Conservation (phyloP, 1,140 invertebrate genomes). For the Drosophila kikkawai region DNA sequence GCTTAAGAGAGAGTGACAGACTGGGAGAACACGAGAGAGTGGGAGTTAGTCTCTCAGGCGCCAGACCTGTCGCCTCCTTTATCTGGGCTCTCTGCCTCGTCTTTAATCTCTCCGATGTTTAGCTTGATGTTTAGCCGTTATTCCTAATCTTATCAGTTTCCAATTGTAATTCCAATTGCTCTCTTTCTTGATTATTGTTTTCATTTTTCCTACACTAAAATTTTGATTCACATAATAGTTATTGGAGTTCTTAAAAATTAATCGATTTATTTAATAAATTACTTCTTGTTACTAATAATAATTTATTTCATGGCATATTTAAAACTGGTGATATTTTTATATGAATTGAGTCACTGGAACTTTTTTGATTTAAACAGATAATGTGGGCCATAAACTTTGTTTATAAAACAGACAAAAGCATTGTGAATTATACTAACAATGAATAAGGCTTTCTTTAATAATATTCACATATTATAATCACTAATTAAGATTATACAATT, state of each 20-base stretch:
- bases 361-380: constrained; percentile 7
- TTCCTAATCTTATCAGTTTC: constrained; percentile 64
- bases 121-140: constrained; percentile 41
- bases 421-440: background rate
- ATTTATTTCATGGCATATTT: background rate
- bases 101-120: constrained; percentile 45
- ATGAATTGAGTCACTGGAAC: background rate
- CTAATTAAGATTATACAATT: constrained; percentile 13
- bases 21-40: background rate
- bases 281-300: background rate
- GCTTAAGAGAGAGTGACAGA: background rate
- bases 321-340: background rate
- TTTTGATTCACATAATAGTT: constrained; percentile 30
- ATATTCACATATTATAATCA: background rate
- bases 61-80: background rate
- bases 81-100: constrained; percentile 2
- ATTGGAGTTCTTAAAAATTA: background rate
- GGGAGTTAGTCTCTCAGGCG: constrained; percentile 23
- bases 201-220: constrained; percentile 12
- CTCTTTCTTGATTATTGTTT: constrained; percentile 33
- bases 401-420: constrained; percentile 6
- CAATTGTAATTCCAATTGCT: constrained; percentile 13
- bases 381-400: constrained; percentile 3
- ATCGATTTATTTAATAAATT: background rate
- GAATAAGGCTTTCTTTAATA: background rate